These are phyloP conservation scores for Drosophila azteca DNA, from an alignment of 1,140 invertebrate species.

Conservation along the genomic window DNA sequence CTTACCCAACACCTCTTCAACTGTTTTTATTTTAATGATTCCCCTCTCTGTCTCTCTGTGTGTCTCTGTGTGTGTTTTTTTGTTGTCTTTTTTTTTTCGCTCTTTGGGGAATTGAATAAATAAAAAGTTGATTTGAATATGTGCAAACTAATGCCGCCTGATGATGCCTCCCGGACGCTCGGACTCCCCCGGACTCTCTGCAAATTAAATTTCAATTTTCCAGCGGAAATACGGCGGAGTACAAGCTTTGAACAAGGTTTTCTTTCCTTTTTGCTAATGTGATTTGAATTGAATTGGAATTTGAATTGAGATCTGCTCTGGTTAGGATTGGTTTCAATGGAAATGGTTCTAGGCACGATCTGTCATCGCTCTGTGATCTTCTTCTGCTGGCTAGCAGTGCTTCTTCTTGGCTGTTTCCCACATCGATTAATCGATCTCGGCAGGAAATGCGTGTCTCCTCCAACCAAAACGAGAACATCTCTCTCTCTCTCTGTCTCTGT, in stretches of 20 bases:
- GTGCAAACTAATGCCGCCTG: constrained; percentile 68
- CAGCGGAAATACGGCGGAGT: constrained; percentile 49
- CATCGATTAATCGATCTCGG: constrained; percentile 25
- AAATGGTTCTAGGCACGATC: too few species aligned
- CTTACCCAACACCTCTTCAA: constrained; percentile 57
- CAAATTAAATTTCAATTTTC: constrained; percentile 73
- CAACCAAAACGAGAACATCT: constrained; percentile 21
- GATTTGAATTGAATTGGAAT: constrained; percentile 29
- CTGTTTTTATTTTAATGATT: constrained; percentile 79
- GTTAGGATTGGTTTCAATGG: constrained; percentile 30
- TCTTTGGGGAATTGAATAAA: constrained; percentile 31
- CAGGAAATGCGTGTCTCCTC: constrained; percentile 40
- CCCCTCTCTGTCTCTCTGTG: constrained; percentile 23
- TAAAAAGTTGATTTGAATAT: constrained; percentile 75
- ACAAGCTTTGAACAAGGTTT: constrained; percentile 29
- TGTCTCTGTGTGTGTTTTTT: too few species aligned
- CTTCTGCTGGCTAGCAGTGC: too few species aligned
- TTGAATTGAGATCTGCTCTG: constrained; percentile 17
- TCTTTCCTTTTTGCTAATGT: constrained; percentile 24
- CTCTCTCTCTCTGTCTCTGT: neutral
- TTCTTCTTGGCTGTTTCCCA: constrained; percentile 11
- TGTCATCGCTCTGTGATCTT: too few species aligned
- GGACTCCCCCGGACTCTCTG: constrained; percentile 12
- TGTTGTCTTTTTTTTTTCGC: neutral
- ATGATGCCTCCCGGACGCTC: constrained; percentile 50